Base-by-base conservation (phyloP, 92 coral and sea anemone genomes). In the Parazoanthus swiftii region DNA sequence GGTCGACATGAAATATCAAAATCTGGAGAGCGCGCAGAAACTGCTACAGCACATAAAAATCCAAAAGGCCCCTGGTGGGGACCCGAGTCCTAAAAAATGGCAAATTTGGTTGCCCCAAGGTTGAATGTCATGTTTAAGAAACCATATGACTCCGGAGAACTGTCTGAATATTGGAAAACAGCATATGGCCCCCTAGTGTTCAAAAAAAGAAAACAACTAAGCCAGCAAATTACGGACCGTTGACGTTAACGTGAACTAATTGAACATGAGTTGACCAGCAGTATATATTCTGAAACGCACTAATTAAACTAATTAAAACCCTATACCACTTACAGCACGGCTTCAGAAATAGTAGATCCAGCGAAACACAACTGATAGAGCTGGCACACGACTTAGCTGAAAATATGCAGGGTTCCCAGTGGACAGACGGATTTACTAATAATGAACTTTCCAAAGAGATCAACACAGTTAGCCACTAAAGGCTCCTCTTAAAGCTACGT, bases 31-130 rank as follows among this genome's bases (percentile, higher is more conserved):
- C 72, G 14, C 33, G 33, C 33, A 29, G 10, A 85, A 79, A 58
- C 26, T 79, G 82, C 2, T 79, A 79, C 68, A 48, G 82, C 68
- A 51, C 43, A 78, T 85, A 46, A 83, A 89, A 76, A 79, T 58
- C 77, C 74, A 85, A 42, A 85, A 85, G 82, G 75, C 91, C 5
- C 65, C 91, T 29, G 33, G 33, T 29, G 33, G 33, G 71, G 25
- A 81, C 89, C 35, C 39, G 46, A 44, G 85, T 85, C n/a, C 29
- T 89, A 39, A 85, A 89, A 85, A 85, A 50, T 77, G 63, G 78
- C 77, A 20, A 77, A 42, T 70, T 16, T 56, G 79, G 74, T 85
- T 73, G 71, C 89, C 66, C 37, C 43, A 43, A 85, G 50, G 6
- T 89, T 89, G n/a, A 89, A 86, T 48, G 80, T 37, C 13, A 76